A percentile compares a stretch with the other conserved stretches of the same genome.
Conservation (phyloP, 2,797 vertebrate species). For the Molothrus ater region DNA sequence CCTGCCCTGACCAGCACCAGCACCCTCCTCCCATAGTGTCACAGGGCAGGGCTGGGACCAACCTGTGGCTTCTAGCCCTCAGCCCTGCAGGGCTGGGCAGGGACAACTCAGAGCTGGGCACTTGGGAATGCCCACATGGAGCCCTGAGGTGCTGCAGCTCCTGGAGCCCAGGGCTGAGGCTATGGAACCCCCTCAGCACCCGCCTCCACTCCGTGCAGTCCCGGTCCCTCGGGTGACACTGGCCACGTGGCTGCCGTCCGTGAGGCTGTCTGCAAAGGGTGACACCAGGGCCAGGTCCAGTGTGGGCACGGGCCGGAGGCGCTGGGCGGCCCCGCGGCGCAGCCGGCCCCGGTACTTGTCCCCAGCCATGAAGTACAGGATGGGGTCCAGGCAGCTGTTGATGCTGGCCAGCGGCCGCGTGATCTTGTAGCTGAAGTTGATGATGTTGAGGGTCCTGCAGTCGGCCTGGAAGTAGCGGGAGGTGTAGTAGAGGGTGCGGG, state of each 20-base stretch:
- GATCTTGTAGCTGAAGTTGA: slow-evolving; percentile 94
- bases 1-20: rapidly evolving
- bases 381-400: slow-evolving; percentile 94
- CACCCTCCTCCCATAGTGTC: not conserved
- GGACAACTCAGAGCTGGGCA: not conserved
- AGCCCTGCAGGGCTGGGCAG: not conserved
- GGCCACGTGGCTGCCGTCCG: rapidly evolving
- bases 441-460: slow-evolving; percentile 84
- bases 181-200: not conserved
- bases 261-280: not conserved
- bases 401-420: slow-evolving; percentile 90
- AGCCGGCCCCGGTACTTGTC: slow-evolving; percentile 85
- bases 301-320: not conserved
- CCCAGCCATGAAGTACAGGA: slow-evolving; percentile 90
- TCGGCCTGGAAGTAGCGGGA: slow-evolving; percentile 83
- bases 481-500: slow-evolving; percentile 89
- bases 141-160: not conserved
- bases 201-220: rapidly evolving
- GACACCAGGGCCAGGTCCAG: slow-evolving; percentile 54
- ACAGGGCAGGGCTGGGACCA: not conserved
- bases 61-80: not conserved
- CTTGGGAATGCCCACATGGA: not conserved
- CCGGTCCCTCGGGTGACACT: not conserved
- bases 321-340: slow-evolving; percentile 58
- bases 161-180: not conserved